Base-by-base conservation (phyloP, 2,113 vertebrate species). In the Microtus pennsylvanicus region DNA sequence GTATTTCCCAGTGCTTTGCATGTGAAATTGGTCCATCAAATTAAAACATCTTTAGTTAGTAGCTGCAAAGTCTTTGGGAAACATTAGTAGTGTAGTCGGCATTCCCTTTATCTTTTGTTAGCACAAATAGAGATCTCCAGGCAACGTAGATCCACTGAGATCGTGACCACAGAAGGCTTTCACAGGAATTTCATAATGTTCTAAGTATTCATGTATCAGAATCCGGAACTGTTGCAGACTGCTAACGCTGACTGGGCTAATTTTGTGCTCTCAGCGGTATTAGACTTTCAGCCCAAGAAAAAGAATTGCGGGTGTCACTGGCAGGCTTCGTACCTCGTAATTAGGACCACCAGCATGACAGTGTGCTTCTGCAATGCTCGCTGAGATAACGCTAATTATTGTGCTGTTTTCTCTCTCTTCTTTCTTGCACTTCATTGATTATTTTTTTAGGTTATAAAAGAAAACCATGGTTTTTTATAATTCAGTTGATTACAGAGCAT, bases 391-490 rank as follows among this genome's bases (percentile, higher is more conserved):
- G 7, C 35, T 72, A 58, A 81, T 72, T 86, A 91, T 24, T 28
- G 5, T 47, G 67, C 13, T 10, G 21, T 52, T 80, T 91, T 2
- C 12, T 77, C 16, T 83, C 72, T 19, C 28, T 61, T 8, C 4
- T 90, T 83, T 86, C 17, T 26, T 69, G 38, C 12, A 17, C 88
- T 89, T 82, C 17, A 38, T 28, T 91, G 45, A 75, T 42, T 94
- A 26, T 87, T 86, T 81, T 86, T 89, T 89, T 89, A 93, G 65
- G 22, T 61, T 78, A 26, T 45, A 24, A 65, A 76, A 67, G 78
- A 17, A 91, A 88, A 90, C 9, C 47, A 47, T 42, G 21, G 0
- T 4, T 55, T 13, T 67, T 30, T 13, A 22, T 65, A 70, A 91
- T 81, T 47, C 38, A 89, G 13, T 86, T 70, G 1, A 50, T 47